phyloP scores from a whole-genome alignment of 1,140 invertebrate species.

The Phortica variegata region DNA sequence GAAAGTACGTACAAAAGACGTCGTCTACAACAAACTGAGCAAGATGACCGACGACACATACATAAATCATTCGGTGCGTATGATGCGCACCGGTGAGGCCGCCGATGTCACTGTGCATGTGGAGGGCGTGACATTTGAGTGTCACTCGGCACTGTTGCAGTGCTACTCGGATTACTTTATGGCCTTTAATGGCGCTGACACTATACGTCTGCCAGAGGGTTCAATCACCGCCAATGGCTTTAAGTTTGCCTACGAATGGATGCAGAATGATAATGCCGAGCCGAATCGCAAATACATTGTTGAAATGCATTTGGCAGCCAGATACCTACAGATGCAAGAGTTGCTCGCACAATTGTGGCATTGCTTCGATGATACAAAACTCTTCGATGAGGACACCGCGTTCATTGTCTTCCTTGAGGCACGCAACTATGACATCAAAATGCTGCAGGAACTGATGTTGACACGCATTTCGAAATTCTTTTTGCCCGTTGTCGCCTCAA shows the following conservation, averaged over 20 bases:
- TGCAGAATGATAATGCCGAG: slow-evolving; percentile 66
- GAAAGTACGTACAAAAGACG: too few relatives aligned
- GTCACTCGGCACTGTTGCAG: slow-evolving; percentile 31
- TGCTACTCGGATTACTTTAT: slow-evolving; percentile 27
- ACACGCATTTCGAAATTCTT: slow-evolving; percentile 73
- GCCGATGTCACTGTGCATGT: slow-evolving; percentile 19
- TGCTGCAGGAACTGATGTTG: slow-evolving; percentile 64
- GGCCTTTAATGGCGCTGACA: background rate
- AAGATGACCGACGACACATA: too few relatives aligned
- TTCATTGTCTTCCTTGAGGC: slow-evolving; percentile 69
- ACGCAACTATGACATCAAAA: slow-evolving; percentile 30
- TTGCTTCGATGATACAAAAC: slow-evolving; percentile 67
- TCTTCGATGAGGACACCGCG: slow-evolving; percentile 71
- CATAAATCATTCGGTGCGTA: too few relatives aligned
- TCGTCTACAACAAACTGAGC: too few relatives aligned
- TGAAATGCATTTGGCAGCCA: slow-evolving; percentile 68
- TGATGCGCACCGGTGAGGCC: background rate
- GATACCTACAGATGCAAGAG: slow-evolving; percentile 68
- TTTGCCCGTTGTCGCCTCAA: slow-evolving; percentile 68
- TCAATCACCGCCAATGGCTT: slow-evolving; percentile 64
- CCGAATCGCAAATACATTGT: slow-evolving; percentile 67
- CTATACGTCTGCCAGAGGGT: slow-evolving; percentile 8
- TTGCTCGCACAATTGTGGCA: slow-evolving; percentile 72
- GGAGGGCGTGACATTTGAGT: slow-evolving; percentile 14
- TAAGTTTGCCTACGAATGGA: slow-evolving; percentile 73